Conservation (phyloP, 2,113 vertebrate genomes). For the Mus pahari region DNA sequence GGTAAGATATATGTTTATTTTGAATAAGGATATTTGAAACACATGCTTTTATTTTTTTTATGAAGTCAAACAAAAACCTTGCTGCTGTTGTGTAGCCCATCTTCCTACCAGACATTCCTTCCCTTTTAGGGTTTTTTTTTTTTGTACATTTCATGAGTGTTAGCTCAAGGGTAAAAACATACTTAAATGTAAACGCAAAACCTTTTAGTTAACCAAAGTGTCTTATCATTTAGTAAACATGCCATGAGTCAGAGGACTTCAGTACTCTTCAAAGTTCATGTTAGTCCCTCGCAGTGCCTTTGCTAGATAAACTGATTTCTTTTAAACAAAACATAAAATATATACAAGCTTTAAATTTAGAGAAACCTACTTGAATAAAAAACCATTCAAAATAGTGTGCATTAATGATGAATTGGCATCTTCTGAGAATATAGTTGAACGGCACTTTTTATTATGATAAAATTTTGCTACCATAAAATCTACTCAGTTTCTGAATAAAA, state of each 20-base stretch:
- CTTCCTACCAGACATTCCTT: not conserved
- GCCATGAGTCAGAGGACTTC: not conserved
- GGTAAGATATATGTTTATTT: not conserved
- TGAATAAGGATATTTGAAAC: not conserved
- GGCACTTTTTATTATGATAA: not conserved
- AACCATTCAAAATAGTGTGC: slow-evolving; percentile 63
- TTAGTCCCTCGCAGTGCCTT: not conserved
- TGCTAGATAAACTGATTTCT: not conserved
- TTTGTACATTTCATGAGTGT: not conserved
- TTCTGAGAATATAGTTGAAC: slow-evolving; percentile 67
- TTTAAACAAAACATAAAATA: slow-evolving; percentile 60
- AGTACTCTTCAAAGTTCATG: not conserved
- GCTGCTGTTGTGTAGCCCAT: accelerated
- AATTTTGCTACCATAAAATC: not conserved
- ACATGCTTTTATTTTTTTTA: not conserved
- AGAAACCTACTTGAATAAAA: slow-evolving; percentile 57
- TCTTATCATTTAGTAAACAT: not conserved
- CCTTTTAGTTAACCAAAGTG: slow-evolving; percentile 1
- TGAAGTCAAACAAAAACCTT: not conserved
- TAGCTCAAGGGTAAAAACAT: not conserved
- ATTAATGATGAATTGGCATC: slow-evolving; percentile 63
- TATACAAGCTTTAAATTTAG: not conserved
- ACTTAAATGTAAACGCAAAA: not conserved
- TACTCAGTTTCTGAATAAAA: slow-evolving; percentile 64
- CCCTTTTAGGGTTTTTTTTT: not conserved